A percentile compares a stretch with the other conserved stretches of the same genome.
These are phyloP conservation scores for Odontomachus brunneus DNA, from an alignment of 1,140 invertebrate genomes.

Conservation along the genomic window DNA sequence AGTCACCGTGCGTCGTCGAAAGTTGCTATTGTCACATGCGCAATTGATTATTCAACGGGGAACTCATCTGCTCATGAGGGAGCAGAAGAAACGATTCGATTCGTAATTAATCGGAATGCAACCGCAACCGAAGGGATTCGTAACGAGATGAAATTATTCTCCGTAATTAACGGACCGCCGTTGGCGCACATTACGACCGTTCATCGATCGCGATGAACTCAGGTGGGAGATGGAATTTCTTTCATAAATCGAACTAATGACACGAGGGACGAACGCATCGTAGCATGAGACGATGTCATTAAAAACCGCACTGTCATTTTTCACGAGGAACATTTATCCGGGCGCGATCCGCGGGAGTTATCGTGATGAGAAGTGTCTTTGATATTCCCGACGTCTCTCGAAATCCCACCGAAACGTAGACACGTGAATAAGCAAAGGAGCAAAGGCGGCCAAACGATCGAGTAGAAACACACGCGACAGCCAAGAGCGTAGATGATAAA, in stretches of 20 bases:
- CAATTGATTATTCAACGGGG: too few relatives aligned
- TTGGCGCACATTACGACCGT: not conserved
- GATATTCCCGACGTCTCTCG: not conserved
- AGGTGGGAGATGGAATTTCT: not conserved
- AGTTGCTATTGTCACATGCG: too few relatives aligned
- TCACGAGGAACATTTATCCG: not conserved
- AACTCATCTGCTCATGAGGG: too few relatives aligned
- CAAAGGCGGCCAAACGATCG: conserved; percentile 13
- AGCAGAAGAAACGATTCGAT: too few relatives aligned
- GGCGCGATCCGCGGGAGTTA: not conserved
- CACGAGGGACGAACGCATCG: not conserved
- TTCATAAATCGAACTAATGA: not conserved
- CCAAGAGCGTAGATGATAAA: conserved; percentile 2
- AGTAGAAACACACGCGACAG: not conserved
- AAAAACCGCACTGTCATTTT: not conserved
- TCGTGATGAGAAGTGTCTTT: not conserved
- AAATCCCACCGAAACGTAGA: conserved; percentile 13
- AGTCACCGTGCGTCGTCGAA: too few relatives aligned
- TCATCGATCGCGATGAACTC: conserved; percentile 1
- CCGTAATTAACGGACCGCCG: not conserved
- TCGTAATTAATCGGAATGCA: too few relatives aligned
- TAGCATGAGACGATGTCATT: not conserved
- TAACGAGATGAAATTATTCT: too few relatives aligned
- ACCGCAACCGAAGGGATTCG: too few relatives aligned
- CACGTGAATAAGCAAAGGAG: not conserved